A percentile compares a stretch with the other conserved stretches of the same genome.
These are phyloP conservation scores for Drosophila ananassae DNA, from an alignment of 1,140 invertebrate genomes.

Conservation along the genomic window DNA sequence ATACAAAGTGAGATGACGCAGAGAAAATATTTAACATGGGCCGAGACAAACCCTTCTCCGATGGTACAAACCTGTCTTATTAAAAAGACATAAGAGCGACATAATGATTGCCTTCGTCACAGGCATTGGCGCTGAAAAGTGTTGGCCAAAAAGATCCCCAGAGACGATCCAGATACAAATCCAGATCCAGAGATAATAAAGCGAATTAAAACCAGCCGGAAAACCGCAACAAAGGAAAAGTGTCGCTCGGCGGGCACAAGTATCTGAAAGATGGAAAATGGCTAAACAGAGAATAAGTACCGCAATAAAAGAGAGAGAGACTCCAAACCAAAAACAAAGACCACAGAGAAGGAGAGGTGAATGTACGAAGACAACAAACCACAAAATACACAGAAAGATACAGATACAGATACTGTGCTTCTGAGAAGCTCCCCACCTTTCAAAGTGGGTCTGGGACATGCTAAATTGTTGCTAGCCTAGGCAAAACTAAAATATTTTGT, in stretches of 20 bases:
- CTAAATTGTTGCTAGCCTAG: conserved; percentile 57
- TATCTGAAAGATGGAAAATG: conserved; percentile 11
- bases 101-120: conserved; percentile 33
- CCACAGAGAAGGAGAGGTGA: conserved; percentile 56
- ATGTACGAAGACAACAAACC: conserved; percentile 57
- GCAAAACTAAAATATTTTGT: conserved; percentile 39
- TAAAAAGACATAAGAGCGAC: conserved; percentile 75
- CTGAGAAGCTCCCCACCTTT: conserved; percentile 19
- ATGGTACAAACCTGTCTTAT: conserved; percentile 64
- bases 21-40: conserved; percentile 16
- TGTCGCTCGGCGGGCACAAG: conserved; percentile 50
- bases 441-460: conserved; percentile 60
- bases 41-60: background rate
- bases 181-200: conserved; percentile 29
- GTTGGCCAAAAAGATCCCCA: conserved; percentile 42
- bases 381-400: background rate
- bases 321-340: conserved; percentile 25
- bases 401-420: conserved; percentile 13
- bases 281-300: conserved; percentile 57
- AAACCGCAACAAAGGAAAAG: conserved; percentile 71
- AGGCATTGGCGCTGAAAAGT: conserved; percentile 10
- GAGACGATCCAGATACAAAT: background rate
- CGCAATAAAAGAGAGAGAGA: conserved; percentile 41
- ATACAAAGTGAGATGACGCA: conserved; percentile 16
- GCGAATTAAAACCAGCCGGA: conserved; percentile 53